Conservation (phyloP, 2,113 vertebrate genomes). For the Verasper variegatus region DNA sequence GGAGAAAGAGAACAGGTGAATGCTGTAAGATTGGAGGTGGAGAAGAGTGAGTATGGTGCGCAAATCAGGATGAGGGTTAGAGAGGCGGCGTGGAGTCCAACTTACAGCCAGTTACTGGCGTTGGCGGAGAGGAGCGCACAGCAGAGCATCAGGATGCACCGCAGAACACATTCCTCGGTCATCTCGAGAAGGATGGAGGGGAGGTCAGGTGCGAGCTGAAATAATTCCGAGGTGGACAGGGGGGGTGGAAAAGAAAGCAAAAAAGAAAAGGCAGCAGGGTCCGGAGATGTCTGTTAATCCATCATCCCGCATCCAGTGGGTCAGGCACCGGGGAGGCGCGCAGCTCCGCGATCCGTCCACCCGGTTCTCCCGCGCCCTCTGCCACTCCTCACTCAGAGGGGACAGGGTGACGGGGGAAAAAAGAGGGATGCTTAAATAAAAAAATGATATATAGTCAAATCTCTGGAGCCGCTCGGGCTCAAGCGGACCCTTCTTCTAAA, state of each 20-base stretch:
- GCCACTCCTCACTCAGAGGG: conserved; percentile 41
- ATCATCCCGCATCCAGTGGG: conserved; percentile 75
- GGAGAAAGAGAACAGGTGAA: conserved; percentile 31
- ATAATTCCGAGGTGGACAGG: conserved; percentile 69
- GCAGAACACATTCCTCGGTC: conserved; percentile 90
- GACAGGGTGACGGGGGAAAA: conserved; percentile 15
- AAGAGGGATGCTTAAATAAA: conserved; percentile 42
- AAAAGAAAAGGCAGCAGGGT: not conserved
- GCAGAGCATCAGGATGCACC: conserved; percentile 94
- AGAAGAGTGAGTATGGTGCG: not conserved
- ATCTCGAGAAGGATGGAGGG: conserved; percentile 75
- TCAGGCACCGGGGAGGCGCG: conserved; percentile 57
- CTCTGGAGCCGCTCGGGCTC: conserved; percentile 27
- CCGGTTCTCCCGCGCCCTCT: conserved; percentile 52
- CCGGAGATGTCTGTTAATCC: conserved; percentile 74
- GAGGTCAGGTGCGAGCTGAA: conserved; percentile 26
- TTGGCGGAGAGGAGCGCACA: conserved; percentile 94
- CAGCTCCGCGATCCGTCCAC: conserved; percentile 52
- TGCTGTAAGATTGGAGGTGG: not conserved
- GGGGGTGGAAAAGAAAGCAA: not conserved
- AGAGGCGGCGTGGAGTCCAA: conserved; percentile 58
- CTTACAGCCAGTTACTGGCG: conserved; percentile 99
- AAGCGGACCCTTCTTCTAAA: conserved; percentile 39
- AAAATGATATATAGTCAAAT: conserved; percentile 14
- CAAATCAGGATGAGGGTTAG: not conserved